Percentiles rank a stretch among this genome's conserved stretches.
Evolutionary conservation across 2,797 vertebrate species (phyloP).

Genomic region (Liasis olivaceus): DNA sequence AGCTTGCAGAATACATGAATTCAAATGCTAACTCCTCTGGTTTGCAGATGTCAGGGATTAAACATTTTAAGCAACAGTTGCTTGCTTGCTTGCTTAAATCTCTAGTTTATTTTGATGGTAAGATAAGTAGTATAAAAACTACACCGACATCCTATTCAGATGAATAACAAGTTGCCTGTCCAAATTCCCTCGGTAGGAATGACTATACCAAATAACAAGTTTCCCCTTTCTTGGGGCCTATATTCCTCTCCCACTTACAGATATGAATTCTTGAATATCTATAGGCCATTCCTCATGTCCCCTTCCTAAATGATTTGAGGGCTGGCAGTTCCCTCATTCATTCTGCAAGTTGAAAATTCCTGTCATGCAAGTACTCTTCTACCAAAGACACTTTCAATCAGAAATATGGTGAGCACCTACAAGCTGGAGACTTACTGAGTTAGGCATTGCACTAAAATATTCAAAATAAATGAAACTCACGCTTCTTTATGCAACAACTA

Average conservation of each 20-base stretch:
- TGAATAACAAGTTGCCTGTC: not conserved
- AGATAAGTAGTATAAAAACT: not conserved
- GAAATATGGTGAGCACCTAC: not conserved
- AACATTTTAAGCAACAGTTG: too few species aligned
- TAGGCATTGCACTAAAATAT: not conserved
- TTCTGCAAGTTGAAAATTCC: not conserved
- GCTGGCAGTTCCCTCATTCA: not conserved
- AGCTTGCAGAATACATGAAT: not conserved
- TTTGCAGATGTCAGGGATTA: not conserved
- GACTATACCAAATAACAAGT: not conserved
- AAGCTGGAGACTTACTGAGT: not conserved
- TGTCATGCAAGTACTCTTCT: not conserved
- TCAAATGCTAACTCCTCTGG: not conserved
- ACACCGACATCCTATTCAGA: not conserved
- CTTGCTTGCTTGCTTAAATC: not conserved
- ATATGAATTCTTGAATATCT: not conserved
- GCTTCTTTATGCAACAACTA: not conserved
- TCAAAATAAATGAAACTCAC: not conserved
- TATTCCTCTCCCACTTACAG: not conserved
- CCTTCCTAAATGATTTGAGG: not conserved
- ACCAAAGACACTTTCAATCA: not conserved
- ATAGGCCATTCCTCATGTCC: not conserved
- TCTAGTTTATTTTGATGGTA: not conserved
- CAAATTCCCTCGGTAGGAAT: not conserved
- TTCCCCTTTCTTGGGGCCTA: not conserved